These are phyloP conservation scores for Coturnix japonica DNA, from an alignment of 2,113 vertebrate genomes.

Conservation along the genomic window DNA sequence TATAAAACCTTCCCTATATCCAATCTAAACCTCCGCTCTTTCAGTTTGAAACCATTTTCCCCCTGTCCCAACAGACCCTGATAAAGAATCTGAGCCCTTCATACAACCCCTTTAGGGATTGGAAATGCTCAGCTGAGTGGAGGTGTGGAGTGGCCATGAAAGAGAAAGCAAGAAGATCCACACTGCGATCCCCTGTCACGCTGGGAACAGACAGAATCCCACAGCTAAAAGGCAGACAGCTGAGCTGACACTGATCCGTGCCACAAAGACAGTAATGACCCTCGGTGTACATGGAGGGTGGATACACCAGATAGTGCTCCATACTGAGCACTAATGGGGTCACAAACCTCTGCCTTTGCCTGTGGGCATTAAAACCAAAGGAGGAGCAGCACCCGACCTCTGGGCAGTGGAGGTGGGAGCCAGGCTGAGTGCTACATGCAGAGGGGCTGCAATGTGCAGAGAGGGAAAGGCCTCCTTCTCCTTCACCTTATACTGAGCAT, in stretches of 20 bases:
- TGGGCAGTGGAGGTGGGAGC: no score
- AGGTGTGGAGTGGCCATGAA: not conserved
- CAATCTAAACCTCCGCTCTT: no score
- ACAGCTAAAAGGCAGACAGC: not conserved
- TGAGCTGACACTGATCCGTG: not conserved
- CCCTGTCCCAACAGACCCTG: no score
- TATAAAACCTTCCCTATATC: no score
- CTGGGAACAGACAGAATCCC: not conserved
- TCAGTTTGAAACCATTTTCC: no score
- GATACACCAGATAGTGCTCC: rapidly evolving
- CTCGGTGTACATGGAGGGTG: not conserved
- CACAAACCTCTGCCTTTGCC: not conserved
- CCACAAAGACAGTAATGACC: not conserved
- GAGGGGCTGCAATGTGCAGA: no score
- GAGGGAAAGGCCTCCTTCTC: no score
- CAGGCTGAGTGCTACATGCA: no score
- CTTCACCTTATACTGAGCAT: not conserved
- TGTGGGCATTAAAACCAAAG: not conserved
- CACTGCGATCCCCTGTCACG: not conserved
- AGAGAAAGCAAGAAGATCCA: not conserved
- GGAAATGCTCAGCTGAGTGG: not conserved
- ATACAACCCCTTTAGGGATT: no score
- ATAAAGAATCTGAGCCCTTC: no score
- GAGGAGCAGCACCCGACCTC: not conserved
- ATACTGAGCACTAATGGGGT: not conserved